phyloP scores from a whole-genome alignment of 2,888 invertebrate genomes.

The Oeneis ivallda region DNA sequence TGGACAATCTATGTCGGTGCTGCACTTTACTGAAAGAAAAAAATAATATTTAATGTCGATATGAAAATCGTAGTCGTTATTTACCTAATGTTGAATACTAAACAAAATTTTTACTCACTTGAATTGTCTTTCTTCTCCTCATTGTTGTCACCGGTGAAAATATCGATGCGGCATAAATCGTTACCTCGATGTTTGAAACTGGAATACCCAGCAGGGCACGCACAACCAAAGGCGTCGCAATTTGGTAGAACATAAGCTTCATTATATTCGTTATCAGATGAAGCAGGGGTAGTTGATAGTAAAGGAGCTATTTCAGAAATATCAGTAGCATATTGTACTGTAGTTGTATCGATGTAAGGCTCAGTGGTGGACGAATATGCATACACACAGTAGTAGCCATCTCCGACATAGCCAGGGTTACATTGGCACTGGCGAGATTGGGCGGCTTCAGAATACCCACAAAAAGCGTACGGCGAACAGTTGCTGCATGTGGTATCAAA shows the following conservation, averaged over 20 bases:
- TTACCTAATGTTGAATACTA: neutral
- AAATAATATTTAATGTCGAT: constrained; percentile 9
- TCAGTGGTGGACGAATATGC: constrained; percentile 26
- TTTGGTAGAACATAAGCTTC: constrained; percentile 61
- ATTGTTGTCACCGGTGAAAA: constrained; percentile 39
- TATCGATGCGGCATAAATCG: constrained; percentile 59
- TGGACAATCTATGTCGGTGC: constrained; percentile 89
- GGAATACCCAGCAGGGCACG: constrained; percentile 64
- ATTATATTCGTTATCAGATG: constrained; percentile 62
- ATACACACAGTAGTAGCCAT: constrained; percentile 79
- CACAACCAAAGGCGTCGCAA: constrained; percentile 57
- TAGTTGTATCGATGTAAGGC: constrained; percentile 25
- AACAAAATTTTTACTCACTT: constrained; percentile 51
- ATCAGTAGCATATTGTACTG: constrained; percentile 42
- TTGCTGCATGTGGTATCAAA: constrained; percentile 52
- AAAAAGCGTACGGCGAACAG: constrained; percentile 62
- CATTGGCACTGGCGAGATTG: constrained; percentile 81
- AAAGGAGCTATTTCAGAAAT: constrained; percentile 33
- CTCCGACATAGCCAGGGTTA: constrained; percentile 85
- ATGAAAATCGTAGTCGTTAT: neutral
- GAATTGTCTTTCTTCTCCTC: constrained; percentile 42
- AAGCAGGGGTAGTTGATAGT: constrained; percentile 39
- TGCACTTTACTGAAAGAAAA: constrained; percentile 85
- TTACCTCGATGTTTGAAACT: constrained; percentile 60
- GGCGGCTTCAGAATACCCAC: constrained; percentile 48